Evolutionary conservation across 2,113 vertebrate species (phyloP).

Genomic region (Sapajus apella): DNA sequence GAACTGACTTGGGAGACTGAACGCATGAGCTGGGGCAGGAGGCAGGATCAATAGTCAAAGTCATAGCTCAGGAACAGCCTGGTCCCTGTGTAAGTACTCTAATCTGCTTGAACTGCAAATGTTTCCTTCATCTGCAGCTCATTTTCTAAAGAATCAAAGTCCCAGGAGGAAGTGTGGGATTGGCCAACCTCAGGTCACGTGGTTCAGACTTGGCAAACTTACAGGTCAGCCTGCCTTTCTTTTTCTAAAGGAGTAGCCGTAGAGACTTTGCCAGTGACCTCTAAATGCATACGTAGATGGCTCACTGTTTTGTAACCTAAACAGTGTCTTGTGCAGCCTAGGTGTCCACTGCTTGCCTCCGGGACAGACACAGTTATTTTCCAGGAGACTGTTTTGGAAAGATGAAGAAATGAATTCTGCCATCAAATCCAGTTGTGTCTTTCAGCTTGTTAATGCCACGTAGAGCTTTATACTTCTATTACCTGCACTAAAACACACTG

Average conservation of each 20-base stretch:
- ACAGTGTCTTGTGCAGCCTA: not conserved
- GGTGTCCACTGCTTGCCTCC: not conserved
- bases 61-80: not conserved
- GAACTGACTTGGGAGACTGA: not conserved
- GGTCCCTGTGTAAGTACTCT: not conserved
- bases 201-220: not conserved
- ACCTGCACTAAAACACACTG: slow-evolving; percentile 49
- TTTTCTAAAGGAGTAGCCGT: not conserved
- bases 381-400: slow-evolving; percentile 30
- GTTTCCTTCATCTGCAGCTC: not conserved
- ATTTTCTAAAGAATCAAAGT: not conserved
- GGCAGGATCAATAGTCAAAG: not conserved
- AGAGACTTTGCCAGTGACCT: not conserved
- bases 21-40: not conserved
- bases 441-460: slow-evolving; percentile 25
- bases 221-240: not conserved
- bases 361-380: not conserved
- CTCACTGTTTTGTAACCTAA: not conserved
- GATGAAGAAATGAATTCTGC: slow-evolving; percentile 7
- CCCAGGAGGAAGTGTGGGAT: not conserved
- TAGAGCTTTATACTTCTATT: slow-evolving; percentile 27
- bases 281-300: not conserved
- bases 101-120: not conserved
- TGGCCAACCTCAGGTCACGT: not conserved
- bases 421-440: slow-evolving; percentile 28